Evolutionary conservation across 2,888 invertebrate genomes (phyloP).

Genomic region (Scotopteryx bipunctaria): DNA sequence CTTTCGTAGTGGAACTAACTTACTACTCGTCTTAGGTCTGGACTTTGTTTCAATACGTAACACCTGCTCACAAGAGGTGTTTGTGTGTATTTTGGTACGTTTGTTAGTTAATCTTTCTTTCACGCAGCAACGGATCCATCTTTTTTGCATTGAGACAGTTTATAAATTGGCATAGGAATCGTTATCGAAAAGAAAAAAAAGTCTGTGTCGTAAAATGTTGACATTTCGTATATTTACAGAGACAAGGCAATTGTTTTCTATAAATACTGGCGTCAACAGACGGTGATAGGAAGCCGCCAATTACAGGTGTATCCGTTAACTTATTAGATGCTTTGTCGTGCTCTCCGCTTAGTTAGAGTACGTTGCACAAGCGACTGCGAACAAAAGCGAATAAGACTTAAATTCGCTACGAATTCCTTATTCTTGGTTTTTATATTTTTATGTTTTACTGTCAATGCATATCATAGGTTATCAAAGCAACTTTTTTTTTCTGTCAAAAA

Average conservation of each 20-base stretch:
- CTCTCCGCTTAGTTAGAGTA: slow-evolving; percentile 1
- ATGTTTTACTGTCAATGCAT: too few relatives aligned
- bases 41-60: slow-evolving; percentile 22
- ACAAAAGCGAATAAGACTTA: neutral
- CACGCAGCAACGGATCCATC: too few relatives aligned
- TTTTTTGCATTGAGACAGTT: too few relatives aligned
- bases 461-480: too few relatives aligned
- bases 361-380: neutral
- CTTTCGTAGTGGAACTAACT: slow-evolving; percentile 15
- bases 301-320: slow-evolving; percentile 57
- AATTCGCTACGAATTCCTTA: neutral
- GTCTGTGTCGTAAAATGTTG: neutral
- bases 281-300: slow-evolving; percentile 52
- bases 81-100: too few relatives aligned
- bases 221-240: slow-evolving; percentile 3
- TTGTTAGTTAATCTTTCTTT: too few relatives aligned
- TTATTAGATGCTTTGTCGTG: slow-evolving; percentile 32
- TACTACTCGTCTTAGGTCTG: slow-evolving; percentile 8
- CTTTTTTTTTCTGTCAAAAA: too few relatives aligned
- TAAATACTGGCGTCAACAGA: slow-evolving; percentile 36
- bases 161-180: too few relatives aligned
- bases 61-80: slow-evolving; percentile 16
- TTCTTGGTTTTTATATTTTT: too few relatives aligned
- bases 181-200: too few relatives aligned
- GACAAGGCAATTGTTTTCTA: slow-evolving; percentile 29